These are phyloP conservation scores for Diabrotica balteata DNA, from an alignment of 2,888 invertebrate genomes.

Conservation along the genomic window DNA sequence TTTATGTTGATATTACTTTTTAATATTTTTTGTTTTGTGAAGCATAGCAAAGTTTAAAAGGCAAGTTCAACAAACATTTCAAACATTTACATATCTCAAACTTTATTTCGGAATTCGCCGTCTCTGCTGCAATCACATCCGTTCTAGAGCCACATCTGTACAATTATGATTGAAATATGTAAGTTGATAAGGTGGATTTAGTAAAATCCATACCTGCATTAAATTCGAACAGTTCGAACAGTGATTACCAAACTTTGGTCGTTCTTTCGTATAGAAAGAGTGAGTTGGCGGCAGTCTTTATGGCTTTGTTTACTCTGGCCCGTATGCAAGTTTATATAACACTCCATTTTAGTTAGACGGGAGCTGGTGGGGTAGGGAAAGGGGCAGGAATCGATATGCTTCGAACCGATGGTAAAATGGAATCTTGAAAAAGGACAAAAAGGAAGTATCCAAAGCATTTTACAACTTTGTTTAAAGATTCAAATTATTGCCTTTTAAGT, in stretches of 20 bases:
- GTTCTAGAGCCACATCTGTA: slow-evolving; percentile 15
- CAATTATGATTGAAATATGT: slow-evolving; percentile 43
- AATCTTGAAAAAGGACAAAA: slow-evolving; percentile 15
- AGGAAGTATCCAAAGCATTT: slow-evolving; percentile 14
- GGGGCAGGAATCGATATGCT: slow-evolving; percentile 32
- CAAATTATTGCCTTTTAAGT: slow-evolving; percentile 5
- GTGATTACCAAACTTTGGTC: slow-evolving; percentile 58
- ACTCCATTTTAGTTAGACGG: slow-evolving; percentile 47
- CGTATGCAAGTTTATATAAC: slow-evolving; percentile 56
- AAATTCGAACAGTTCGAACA: slow-evolving; percentile 50
- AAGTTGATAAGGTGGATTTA: slow-evolving; percentile 46
- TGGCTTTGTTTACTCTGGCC: slow-evolving; percentile 58
- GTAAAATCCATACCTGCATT: slow-evolving; percentile 51
- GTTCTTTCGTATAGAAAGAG: slow-evolving; percentile 54
- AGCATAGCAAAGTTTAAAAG: no score
- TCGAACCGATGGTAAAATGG: slow-evolving; percentile 34
- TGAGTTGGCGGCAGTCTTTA: slow-evolving; percentile 55
- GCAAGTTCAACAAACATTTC: no score
- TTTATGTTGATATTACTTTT: no score
- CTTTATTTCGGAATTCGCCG: background rate
- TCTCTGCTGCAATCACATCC: slow-evolving; percentile 5
- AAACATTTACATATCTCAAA: background rate
- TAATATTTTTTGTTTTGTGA: no score
- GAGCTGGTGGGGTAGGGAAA: background rate
- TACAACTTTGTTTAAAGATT: slow-evolving; percentile 10